Evolutionary conservation across 1,140 invertebrate genomes (phyloP), one percentile per base, ranked within the genome.

Genomic region (Apis laboriosa): DNA sequence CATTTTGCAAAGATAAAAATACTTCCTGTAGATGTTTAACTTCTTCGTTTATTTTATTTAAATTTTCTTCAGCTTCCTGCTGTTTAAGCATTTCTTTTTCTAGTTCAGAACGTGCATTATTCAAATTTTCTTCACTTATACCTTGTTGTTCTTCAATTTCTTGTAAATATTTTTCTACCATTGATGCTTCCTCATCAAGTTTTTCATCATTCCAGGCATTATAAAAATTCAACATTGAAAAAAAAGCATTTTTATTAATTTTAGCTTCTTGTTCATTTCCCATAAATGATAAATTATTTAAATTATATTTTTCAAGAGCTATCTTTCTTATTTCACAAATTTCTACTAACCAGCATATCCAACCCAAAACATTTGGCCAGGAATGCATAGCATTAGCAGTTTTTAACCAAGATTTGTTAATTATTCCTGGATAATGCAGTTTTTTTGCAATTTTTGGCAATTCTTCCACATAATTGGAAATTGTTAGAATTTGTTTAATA

Each of bases 341-440:
- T 84, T 95, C 94, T n/a, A 95, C 89, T 9, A 96, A 88, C 92
- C 95, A 96, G 8, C 92, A 92, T 15, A 95, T 90, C 92, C 95
- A 95, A 0, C 94, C 95, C 0, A 96, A 88, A 67, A 95, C 95
- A 67, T 95, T 93, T 12, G 95, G 95, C 89, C 94, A 96, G 8
- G 95, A 94, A 89, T 96, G 95, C 84, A 94, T 92, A 1, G 95
- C 94, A 90, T 95, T 96, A 58, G 95, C 95, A 2, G 95, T 95
- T 86, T 94, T 95, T 77, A 96, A 90, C 95, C 95, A 96, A 0
- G 95, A 95, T 90, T 95, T 95, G 78, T 93, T 94, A 58, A 95
- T 92, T 5, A 92, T 82, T 61, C 95, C 95, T 17, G 95, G 95
- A 92, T 96, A 96, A 81, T 95, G 91, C 70, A 96, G 86, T 56